These are phyloP conservation scores for Lochmaea capreae DNA, from an alignment of 2,888 invertebrate species.

Conservation along the genomic window DNA sequence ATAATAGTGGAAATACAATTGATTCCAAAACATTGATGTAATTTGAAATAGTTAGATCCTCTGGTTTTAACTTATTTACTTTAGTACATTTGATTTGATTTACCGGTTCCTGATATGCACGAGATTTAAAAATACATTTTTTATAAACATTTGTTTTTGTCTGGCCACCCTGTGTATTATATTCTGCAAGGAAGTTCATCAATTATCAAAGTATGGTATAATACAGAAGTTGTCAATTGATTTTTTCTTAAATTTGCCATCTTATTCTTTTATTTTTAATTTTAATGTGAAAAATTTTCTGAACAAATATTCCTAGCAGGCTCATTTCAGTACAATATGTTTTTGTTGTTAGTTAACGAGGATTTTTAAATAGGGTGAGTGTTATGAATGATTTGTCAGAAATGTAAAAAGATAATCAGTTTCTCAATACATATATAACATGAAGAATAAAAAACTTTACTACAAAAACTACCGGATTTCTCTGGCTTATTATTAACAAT, in stretches of 20 bases:
- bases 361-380: conserved; percentile 42
- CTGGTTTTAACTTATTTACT: no score
- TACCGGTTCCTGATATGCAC: no score
- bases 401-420: conserved; percentile 12
- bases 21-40: no score
- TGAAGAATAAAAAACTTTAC: neutral
- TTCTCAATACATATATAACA: conserved; percentile 7
- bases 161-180: neutral
- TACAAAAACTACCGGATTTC: neutral
- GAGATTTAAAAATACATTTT: no score
- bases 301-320: conserved; percentile 13
- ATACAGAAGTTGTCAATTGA: neutral
- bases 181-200: conserved; percentile 22
- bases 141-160: neutral
- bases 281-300: conserved; percentile 14
- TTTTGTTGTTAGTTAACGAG: conserved; percentile 44
- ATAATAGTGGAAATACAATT: no score
- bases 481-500: neutral
- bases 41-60: no score
- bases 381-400: conserved; percentile 35
- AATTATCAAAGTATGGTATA: conserved; percentile 6
- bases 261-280: neutral
- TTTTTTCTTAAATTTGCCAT: neutral
- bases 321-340: conserved; percentile 31
- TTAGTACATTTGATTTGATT: no score